Evolutionary conservation across 2,888 invertebrate genomes (phyloP).

Genomic region (Tinea semifulvella): DNA sequence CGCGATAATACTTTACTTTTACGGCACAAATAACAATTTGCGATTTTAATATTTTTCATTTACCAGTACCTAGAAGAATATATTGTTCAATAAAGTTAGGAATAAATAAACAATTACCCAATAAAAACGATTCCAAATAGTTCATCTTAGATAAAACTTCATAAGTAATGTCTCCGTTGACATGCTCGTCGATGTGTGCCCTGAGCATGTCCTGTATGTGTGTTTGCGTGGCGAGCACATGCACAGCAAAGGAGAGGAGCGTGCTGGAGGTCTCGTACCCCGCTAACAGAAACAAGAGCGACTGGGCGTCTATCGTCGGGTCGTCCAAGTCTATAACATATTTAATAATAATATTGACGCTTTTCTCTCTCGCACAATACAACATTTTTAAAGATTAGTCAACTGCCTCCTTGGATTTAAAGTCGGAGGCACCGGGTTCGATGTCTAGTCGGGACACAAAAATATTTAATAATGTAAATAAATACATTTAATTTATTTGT

Average conservation of each 20-base stretch:
- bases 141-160: slow-evolving; percentile 40
- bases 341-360: slow-evolving; percentile 9
- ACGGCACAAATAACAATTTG: too few relatives aligned
- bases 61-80: too few relatives aligned
- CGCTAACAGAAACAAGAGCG: slow-evolving; percentile 66
- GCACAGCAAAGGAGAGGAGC: slow-evolving; percentile 61
- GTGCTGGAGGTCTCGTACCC: slow-evolving; percentile 71
- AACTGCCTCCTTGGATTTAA: slow-evolving; percentile 26
- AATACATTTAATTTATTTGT: too few relatives aligned
- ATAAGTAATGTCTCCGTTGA: slow-evolving; percentile 42
- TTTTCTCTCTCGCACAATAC: too few relatives aligned
- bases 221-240: slow-evolving; percentile 56
- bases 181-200: slow-evolving; percentile 41
- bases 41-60: too few relatives aligned
- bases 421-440: too few relatives aligned
- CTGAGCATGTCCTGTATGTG: slow-evolving; percentile 54
- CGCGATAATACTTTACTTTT: too few relatives aligned
- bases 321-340: slow-evolving; percentile 53
- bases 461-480: too few relatives aligned
- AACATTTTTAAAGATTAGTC: slow-evolving; percentile 18
- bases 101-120: too few relatives aligned
- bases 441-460: too few relatives aligned
- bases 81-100: too few relatives aligned
- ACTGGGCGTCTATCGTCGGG: slow-evolving; percentile 64
- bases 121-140: slow-evolving; percentile 47